Base-by-base conservation (phyloP, 1,140 invertebrate species). In the Neotoxoptera formosana region DNA sequence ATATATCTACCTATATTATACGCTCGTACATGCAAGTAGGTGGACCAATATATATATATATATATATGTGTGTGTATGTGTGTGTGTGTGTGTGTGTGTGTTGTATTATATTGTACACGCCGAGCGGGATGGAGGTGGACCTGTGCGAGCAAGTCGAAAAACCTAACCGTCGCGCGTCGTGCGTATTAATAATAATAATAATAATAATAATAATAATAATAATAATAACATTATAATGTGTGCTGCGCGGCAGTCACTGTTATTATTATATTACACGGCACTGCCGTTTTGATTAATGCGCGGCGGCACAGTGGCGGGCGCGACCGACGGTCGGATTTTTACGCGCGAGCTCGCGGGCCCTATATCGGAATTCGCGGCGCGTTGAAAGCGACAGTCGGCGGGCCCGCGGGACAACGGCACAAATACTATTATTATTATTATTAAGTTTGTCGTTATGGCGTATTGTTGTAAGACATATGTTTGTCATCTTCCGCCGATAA, bases 221-320 rank as follows among this genome's bases (percentile, higher is more conserved):
- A 34, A 83, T 21, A 83, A 34, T 34, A 81, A 81, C 34, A 86
- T 86, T 25, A n/a, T 86, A 30, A 86, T 86, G 84, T 30, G 41
- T 14, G 14, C 3, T 23, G 41, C 23, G 23, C 83, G 14, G 86
- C 86, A 47, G 86, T 87, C n/a, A 87, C 47, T 88, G 47, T 88
- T 88, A 88, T 88, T 88, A 88, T 48, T 88, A 48, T 48, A n/a
- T 20, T 87, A 48, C 47, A 51, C 47, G 30, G 30, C 30, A 48
- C 47, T 47, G 84, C 45, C 45, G 84, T 87, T 87, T 87, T 47
- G 84, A 87, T 87, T 87, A 87, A 87, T 87, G 47, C 47, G 86
- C 86, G 86, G 86, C 47, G 86, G 86, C 47, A 47, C 47, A 47
- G 47, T 47, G 47, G 86, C 41, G 11, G 30, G 30, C 45, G 86